These are phyloP conservation scores for Sminthopsis crassicaudata DNA, from an alignment of 2,113 vertebrate species.

Conservation along the genomic window DNA sequence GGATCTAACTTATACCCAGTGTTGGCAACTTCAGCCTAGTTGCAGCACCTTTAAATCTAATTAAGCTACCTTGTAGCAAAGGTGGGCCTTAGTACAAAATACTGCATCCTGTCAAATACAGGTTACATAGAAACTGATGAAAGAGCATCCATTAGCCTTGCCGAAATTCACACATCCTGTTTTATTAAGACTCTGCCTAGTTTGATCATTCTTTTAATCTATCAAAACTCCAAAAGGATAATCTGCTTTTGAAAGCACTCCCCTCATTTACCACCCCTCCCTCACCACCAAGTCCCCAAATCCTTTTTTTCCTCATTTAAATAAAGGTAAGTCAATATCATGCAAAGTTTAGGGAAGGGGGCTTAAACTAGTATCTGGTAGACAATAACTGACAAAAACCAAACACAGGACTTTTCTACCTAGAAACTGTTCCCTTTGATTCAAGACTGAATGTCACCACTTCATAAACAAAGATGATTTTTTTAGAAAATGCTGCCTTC, in stretches of 20 bases:
- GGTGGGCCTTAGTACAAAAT: constrained; percentile 65
- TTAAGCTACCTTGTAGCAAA: constrained; percentile 71
- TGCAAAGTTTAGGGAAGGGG: constrained; percentile 58
- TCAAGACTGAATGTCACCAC: constrained; percentile 59
- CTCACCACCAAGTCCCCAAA: constrained; percentile 26
- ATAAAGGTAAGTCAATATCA: constrained; percentile 71
- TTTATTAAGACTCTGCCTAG: constrained; percentile 59
- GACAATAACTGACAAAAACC: constrained; percentile 42
- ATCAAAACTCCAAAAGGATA: constrained; percentile 70
- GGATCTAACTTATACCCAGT: constrained; percentile 58
- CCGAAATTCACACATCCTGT: constrained; percentile 65
- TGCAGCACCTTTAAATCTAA: constrained; percentile 73
- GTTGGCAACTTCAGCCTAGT: constrained; percentile 66
- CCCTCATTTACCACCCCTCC: constrained; percentile 56
- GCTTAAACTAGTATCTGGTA: constrained; percentile 43
- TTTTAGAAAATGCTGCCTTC: constrained; percentile 70
- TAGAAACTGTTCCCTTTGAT: constrained; percentile 47
- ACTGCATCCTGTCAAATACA: constrained; percentile 73
- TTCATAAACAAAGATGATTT: constrained; percentile 77
- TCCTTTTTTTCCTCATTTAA: constrained; percentile 69
- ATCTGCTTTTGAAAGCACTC: constrained; percentile 70
- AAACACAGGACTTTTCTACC: constrained; percentile 35
- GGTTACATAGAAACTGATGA: constrained; percentile 56
- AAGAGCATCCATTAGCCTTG: constrained; percentile 62
- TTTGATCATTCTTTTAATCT: constrained; percentile 57